These are phyloP conservation scores for Petaurus breviceps DNA, from an alignment of 2,113 vertebrate genomes.

Conservation along the genomic window DNA sequence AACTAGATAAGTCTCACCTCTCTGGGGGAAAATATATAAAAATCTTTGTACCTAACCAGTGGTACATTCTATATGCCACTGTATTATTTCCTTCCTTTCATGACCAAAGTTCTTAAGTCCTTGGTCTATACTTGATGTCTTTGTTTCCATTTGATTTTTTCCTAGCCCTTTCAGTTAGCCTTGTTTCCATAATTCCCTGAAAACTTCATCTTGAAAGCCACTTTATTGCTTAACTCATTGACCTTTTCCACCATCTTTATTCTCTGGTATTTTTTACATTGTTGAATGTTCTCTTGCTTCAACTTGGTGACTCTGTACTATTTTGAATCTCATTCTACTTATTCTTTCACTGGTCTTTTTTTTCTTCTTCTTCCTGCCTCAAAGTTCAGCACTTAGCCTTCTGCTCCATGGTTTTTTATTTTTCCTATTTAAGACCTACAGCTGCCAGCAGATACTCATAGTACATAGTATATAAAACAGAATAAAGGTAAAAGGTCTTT, in stretches of 20 bases:
- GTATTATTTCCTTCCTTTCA: neutral
- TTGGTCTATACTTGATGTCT: neutral
- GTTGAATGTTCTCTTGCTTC: neutral
- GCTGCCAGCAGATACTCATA: neutral
- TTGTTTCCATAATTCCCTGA: neutral
- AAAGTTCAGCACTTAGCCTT: slow-evolving; percentile 24
- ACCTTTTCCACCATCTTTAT: neutral
- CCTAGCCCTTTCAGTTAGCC: neutral
- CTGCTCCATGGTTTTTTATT: neutral
- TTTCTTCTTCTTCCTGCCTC: neutral
- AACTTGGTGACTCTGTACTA: neutral
- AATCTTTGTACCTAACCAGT: neutral
- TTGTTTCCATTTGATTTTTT: neutral
- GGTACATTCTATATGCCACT: neutral
- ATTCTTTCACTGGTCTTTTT: slow-evolving; percentile 15
- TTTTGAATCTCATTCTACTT: neutral
- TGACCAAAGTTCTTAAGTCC: neutral
- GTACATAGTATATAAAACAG: neutral
- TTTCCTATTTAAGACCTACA: neutral
- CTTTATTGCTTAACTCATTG: neutral
- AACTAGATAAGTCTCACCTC: neutral
- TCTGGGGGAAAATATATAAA: neutral
- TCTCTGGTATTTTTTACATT: neutral
- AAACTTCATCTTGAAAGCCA: neutral
- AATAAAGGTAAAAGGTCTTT: neutral